These are phyloP conservation scores for Prorops nasuta DNA, from an alignment of 1,140 invertebrate genomes.

Conservation along the genomic window DNA sequence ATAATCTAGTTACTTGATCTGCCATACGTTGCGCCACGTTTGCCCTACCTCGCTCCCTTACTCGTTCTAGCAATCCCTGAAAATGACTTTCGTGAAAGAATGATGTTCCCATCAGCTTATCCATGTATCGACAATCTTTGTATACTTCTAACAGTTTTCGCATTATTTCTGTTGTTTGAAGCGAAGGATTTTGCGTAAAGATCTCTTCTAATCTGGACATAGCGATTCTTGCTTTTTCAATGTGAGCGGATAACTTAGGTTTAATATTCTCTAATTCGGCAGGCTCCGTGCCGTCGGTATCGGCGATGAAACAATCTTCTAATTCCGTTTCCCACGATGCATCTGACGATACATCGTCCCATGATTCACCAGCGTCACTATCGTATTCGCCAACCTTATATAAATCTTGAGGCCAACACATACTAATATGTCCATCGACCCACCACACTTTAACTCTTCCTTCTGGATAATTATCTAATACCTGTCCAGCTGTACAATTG, in stretches of 20 bases:
- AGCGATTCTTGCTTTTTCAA: constrained; percentile 71
- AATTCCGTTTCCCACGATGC: constrained; percentile 84
- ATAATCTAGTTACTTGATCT: constrained; percentile 61
- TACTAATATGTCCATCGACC: constrained; percentile 79
- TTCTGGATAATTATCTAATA: constrained; percentile 84
- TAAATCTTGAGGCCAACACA: constrained; percentile 88
- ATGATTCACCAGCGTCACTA: constrained; percentile 74
- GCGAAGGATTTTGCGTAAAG: constrained; percentile 69
- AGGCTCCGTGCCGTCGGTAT: constrained; percentile 47
- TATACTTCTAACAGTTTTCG: constrained; percentile 78
- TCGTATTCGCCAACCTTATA: constrained; percentile 77
- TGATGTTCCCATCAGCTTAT: constrained; percentile 78
- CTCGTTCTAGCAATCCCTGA: constrained; percentile 63
- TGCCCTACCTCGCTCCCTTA: constrained; percentile 56
- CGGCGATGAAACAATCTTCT: constrained; percentile 56
- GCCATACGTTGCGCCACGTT: constrained; percentile 60
- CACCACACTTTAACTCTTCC: constrained; percentile 84
- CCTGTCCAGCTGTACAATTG: constrained; percentile 81
- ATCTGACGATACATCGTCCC: constrained; percentile 66
- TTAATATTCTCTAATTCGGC: constrained; percentile 54
- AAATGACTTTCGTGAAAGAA: constrained; percentile 83
- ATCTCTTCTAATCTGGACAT: constrained; percentile 74
- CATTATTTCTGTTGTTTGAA: constrained; percentile 75
- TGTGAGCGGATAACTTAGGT: constrained; percentile 69
- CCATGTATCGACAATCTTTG: constrained; percentile 82